phyloP scores from a whole-genome alignment of 2,888 invertebrate genomes.

The Watsonalla binaria region DNA sequence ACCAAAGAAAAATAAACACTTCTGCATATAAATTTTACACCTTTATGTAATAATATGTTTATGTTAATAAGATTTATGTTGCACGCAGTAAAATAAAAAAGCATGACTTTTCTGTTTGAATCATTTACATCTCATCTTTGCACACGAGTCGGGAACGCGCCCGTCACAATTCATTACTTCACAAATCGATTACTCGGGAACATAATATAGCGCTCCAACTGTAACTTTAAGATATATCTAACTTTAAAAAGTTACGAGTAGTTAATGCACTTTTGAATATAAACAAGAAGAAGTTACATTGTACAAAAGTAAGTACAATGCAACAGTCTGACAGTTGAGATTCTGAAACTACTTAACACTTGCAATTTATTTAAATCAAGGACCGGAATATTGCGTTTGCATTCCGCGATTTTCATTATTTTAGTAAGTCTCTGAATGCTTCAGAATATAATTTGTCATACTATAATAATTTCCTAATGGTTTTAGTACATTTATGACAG shows the following conservation, averaged over 20 bases:
- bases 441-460: not conserved
- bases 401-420: conserved; percentile 7
- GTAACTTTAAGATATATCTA: conserved; percentile 8
- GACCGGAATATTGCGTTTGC: conserved; percentile 8
- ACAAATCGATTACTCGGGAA: not conserved
- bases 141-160: not conserved
- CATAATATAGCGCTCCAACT: not conserved
- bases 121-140: too few species aligned
- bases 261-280: conserved; percentile 49
- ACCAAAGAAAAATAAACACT: too few species aligned
- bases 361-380: conserved; percentile 17
- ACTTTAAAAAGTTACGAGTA: conserved; percentile 39
- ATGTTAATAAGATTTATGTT: too few species aligned
- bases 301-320: conserved; percentile 33
- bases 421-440: not conserved
- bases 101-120: too few species aligned
- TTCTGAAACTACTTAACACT: conserved; percentile 18
- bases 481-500: too few species aligned
- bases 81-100: too few species aligned
- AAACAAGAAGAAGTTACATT: conserved; percentile 40
- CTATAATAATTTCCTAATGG: too few species aligned
- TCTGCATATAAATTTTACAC: too few species aligned
- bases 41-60: too few species aligned
- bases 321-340: conserved; percentile 19
- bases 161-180: not conserved